Evolutionary conservation across 2,113 vertebrate species (phyloP).

Genomic region (Gracilinanus agilis): DNA sequence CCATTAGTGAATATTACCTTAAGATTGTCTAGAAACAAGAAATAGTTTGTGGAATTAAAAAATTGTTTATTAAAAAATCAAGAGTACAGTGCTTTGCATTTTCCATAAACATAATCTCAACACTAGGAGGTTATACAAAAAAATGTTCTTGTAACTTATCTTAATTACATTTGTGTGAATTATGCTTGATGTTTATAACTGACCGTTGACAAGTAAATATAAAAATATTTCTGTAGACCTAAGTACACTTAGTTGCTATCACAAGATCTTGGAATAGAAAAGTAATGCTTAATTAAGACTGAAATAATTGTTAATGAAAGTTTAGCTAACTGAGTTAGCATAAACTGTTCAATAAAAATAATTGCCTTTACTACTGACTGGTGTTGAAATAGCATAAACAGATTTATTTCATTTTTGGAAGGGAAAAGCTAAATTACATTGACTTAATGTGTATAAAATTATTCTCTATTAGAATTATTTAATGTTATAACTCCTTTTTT

Average conservation of each 20-base stretch:
- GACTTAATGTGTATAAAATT: constrained; percentile 53
- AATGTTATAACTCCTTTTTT: constrained; percentile 52
- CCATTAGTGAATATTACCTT: background rate
- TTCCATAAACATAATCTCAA: background rate
- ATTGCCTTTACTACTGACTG: constrained; percentile 33
- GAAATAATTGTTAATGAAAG: background rate
- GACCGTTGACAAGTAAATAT: constrained; percentile 3
- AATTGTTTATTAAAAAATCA: constrained; percentile 16
- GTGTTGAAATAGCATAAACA: background rate
- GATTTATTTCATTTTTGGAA: background rate
- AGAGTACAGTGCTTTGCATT: background rate
- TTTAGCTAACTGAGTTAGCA: background rate
- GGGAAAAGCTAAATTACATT: constrained; percentile 9
- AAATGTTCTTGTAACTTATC: constrained; percentile 14
- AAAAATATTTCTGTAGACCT: constrained; percentile 1
- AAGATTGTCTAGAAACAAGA: constrained; percentile 43
- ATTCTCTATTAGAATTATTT: constrained; percentile 29
- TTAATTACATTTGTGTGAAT: constrained; percentile 17
- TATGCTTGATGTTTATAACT: background rate
- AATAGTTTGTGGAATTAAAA: background rate
- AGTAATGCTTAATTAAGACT: background rate
- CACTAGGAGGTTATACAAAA: background rate
- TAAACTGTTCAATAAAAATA: constrained; percentile 14
- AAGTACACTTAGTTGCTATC: background rate
- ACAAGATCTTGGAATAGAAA: background rate